Evolutionary conservation across 2,797 vertebrate genomes (phyloP).

Genomic region (Acridotheres tristis): DNA sequence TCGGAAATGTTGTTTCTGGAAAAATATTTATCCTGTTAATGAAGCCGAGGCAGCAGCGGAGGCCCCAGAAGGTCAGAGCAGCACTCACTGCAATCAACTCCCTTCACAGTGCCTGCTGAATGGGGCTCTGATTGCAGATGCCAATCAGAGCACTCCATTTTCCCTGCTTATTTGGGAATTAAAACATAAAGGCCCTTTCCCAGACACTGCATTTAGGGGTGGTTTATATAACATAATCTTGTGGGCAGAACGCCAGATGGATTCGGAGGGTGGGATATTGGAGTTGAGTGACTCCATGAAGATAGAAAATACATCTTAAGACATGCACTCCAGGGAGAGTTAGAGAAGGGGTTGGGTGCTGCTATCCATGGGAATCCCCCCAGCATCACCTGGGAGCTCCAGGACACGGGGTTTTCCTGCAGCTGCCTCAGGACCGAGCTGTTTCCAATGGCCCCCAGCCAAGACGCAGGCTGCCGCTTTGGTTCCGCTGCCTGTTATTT

Average conservation of each 20-base stretch:
- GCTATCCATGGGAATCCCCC: background rate
- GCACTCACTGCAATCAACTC: slow-evolving; percentile 60
- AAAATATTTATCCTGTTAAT: slow-evolving; percentile 75
- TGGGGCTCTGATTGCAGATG: slow-evolving; percentile 71
- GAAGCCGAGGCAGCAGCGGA: slow-evolving; percentile 52
- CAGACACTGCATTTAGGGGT: slow-evolving; percentile 52
- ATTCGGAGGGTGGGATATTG: background rate
- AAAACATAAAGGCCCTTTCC: slow-evolving; percentile 66
- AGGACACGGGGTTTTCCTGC: background rate
- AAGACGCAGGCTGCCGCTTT: background rate
- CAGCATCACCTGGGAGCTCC: background rate
- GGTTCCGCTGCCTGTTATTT: background rate
- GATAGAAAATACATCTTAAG: background rate
- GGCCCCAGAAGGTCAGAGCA: slow-evolving; percentile 68
- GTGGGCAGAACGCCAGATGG: slow-evolving; percentile 30
- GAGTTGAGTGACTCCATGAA: background rate
- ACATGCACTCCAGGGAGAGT: rapidly evolving
- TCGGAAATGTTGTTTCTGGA: slow-evolving; percentile 69
- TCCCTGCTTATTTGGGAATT: slow-evolving; percentile 70
- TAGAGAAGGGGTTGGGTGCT: background rate
- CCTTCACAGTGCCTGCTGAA: slow-evolving; percentile 57
- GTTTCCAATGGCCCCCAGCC: background rate
- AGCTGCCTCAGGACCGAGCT: background rate
- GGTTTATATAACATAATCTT: slow-evolving; percentile 49
- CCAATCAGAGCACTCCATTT: slow-evolving; percentile 68